These are phyloP conservation scores for Cyclopterus lumpus DNA, from an alignment of 2,797 vertebrate species.

Conservation along the genomic window DNA sequence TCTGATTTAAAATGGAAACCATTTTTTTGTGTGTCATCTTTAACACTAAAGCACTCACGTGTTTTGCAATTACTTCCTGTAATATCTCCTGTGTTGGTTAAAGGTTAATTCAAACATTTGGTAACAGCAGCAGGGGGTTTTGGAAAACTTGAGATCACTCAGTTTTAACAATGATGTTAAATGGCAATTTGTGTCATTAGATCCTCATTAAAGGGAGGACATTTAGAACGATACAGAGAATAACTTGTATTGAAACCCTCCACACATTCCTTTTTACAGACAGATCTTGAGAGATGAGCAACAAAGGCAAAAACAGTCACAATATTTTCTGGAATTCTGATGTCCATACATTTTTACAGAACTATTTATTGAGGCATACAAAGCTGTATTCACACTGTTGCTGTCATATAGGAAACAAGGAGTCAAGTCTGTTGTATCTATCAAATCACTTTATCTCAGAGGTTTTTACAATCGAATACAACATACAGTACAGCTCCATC, in stretches of 20 bases:
- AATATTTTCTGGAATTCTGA: not conserved
- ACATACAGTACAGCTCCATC: not conserved
- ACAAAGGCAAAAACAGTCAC: not conserved
- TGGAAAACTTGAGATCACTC: constrained; percentile 35
- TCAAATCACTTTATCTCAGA: not conserved
- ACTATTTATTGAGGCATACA: not conserved
- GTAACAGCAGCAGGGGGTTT: constrained; percentile 15
- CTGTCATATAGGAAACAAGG: not conserved
- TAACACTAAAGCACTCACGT: not conserved
- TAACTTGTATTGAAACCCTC: constrained; percentile 1
- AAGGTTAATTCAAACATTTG: constrained; percentile 23
- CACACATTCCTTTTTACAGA: not conserved
- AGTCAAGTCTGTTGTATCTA: not conserved
- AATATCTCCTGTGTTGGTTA: not conserved
- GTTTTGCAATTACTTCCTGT: not conserved
- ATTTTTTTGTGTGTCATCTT: not conserved
- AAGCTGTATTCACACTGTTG: not conserved
- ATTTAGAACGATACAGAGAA: not conserved
- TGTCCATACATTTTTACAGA: not conserved
- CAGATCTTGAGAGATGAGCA: not conserved
- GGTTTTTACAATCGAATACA: not conserved
- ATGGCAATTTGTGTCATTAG: constrained; percentile 6
- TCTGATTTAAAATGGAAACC: not conserved
- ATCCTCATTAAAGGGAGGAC: constrained; percentile 20
- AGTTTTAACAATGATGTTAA: constrained; percentile 25